Evolutionary conservation across 2,797 vertebrate genomes (phyloP), one percentile per base, ranked within the genome.

Genomic region (Gymnothorax javanicus): DNA sequence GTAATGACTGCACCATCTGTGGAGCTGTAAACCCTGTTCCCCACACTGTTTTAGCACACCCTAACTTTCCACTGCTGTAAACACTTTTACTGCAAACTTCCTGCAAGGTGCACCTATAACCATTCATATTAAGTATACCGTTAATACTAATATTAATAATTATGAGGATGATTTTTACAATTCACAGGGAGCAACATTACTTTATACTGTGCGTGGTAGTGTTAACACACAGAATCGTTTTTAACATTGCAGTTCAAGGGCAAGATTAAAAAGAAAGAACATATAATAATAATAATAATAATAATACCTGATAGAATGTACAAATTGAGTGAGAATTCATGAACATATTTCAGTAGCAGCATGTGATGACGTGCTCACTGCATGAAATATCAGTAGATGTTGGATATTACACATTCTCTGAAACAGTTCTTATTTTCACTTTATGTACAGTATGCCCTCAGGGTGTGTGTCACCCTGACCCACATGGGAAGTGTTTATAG

Each of bases 371-470:
- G 43, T 73, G 56, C 71, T 50, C 67, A 77, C 4, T 52, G n/a
- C 50, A 58, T 52, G n/a, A 57, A n/a, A n/a, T 8, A 27, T 75
- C 54, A n/a, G 82, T 60, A 56, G 75, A 82, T 71, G 84, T 54
- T 87, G 56, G 86, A 52, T 71, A 85, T 71, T 71, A 69, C 62
- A 56, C 62, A n/a, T 85, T 85, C 84, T 60, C 67, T 25, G 43
- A 71, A 85, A 6, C 25, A 8, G 17, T 84, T 84, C 13, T 83
- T 57, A 25, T 27, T 71, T 64, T 84, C 33, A 43, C 11, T 50
- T 15, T 84, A n/a, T 54, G 33, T 54, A 23, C 64, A n/a, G 50
- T 71, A 54, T 71, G 71, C 69, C 69, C 84, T 71, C 84, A 85
- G 62, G 83, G 58, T 71, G 23, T 8, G 83, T 62, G 83, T 64